These are phyloP conservation scores for Pseudomyrmex concolor DNA, from an alignment of 1,140 invertebrate genomes.

Conservation along the genomic window DNA sequence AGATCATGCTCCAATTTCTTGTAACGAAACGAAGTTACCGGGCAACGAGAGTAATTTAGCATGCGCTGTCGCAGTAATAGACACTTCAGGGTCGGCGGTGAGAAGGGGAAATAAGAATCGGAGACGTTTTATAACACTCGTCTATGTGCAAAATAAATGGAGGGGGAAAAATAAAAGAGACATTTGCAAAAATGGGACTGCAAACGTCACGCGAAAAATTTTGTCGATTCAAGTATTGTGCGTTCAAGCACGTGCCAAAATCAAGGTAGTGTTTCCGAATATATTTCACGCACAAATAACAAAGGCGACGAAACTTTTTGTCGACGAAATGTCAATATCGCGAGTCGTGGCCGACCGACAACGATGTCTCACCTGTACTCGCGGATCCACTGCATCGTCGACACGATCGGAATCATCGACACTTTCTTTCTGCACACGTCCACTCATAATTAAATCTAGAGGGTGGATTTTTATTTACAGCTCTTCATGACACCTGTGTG, in stretches of 20 bases:
- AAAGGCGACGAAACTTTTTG: neutral
- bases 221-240: neutral
- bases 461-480: slow-evolving; percentile 77
- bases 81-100: neutral
- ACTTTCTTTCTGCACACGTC: slow-evolving; percentile 75
- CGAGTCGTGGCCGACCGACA: slow-evolving; percentile 2
- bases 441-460: slow-evolving; percentile 82
- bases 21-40: slow-evolving; percentile 33
- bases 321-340: slow-evolving; percentile 70
- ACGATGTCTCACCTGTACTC: slow-evolving; percentile 82
- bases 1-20: slow-evolving; percentile 28
- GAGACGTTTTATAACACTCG: slow-evolving; percentile 36
- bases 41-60: slow-evolving; percentile 49
- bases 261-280: neutral
- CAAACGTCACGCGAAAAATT: neutral
- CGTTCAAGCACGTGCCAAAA: neutral
- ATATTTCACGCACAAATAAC: neutral
- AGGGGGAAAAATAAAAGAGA: neutral
- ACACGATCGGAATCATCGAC: slow-evolving; percentile 79
- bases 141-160: neutral
- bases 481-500: slow-evolving; percentile 81
- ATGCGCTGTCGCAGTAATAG: slow-evolving; percentile 27
- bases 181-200: neutral
- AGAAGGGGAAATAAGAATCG: slow-evolving; percentile 12
- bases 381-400: slow-evolving; percentile 85